These are phyloP conservation scores for Contarinia nasturtii DNA, from an alignment of 1,140 invertebrate genomes.

Conservation along the genomic window DNA sequence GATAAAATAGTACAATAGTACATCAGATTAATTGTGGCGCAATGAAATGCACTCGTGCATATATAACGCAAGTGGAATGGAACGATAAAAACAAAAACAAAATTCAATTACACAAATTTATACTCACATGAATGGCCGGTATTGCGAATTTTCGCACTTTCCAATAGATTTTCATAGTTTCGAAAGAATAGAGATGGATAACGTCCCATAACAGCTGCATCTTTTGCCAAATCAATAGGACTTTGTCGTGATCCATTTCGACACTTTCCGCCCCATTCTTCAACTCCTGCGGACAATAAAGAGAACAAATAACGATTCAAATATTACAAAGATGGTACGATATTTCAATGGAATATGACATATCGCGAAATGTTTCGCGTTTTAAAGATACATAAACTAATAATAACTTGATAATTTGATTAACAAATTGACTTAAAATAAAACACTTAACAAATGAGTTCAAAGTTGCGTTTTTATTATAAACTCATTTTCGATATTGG, in stretches of 20 bases:
- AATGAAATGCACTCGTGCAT: too few relatives aligned
- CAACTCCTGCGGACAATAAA: slow-evolving; percentile 12
- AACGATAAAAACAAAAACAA: not conserved
- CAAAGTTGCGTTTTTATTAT: too few relatives aligned
- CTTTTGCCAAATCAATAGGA: slow-evolving; percentile 24
- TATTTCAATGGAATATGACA: not conserved
- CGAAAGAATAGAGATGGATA: slow-evolving; percentile 21
- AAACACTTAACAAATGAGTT: too few relatives aligned
- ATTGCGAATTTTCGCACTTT: slow-evolving; percentile 22
- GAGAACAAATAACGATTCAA: not conserved
- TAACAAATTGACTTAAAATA: too few relatives aligned
- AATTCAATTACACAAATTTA: not conserved
- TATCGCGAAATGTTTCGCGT: too few relatives aligned
- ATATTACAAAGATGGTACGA: not conserved
- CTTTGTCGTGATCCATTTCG: slow-evolving; percentile 24
- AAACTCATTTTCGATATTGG: too few relatives aligned
- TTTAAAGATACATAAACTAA: too few relatives aligned
- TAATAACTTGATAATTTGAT: too few relatives aligned
- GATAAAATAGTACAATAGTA: too few relatives aligned
- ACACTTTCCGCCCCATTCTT: slow-evolving; percentile 26
- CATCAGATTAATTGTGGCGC: too few relatives aligned
- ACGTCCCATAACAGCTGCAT: slow-evolving; percentile 14
- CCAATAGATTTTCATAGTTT: slow-evolving; percentile 20
- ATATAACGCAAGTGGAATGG: not conserved
- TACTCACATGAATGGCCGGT: slow-evolving; percentile 29